Base-by-base conservation (phyloP, 1,140 invertebrate genomes). In the Acyrthosiphon pisum region DNA sequence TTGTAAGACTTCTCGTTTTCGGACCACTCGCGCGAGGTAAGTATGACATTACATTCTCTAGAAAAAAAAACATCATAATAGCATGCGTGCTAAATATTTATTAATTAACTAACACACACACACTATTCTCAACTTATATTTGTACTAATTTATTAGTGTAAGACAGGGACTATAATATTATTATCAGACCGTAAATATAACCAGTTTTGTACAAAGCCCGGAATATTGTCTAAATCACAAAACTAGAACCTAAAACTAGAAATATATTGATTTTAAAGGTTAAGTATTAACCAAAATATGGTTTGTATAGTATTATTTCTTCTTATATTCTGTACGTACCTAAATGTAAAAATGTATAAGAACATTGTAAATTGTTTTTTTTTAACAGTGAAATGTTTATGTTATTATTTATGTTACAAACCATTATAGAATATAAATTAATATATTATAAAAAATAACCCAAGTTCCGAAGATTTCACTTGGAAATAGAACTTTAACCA, bases 21-120 rank as follows among this genome's bases (percentile, higher is more conserved):
- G 22, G 96, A 95, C 98, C 98, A 99, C 44, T 96, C 96, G 89
- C 97, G 96, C 87, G 97, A 96, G 94, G 97, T 96, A 83, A 99
- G 95, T 94, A 99, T 99, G 94, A 97, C 97, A 93, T 97, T 96
- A 94, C 98, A 99, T 94, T 98, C 98, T 95, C 98, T 99, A 95
- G 96, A 95, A 93, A 93, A 93, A 93, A 81, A 44, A 26, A 26
- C 35, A 84, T 41, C 26, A 48, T 18, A 48, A 18, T 46, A 86
- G 3, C 2, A 44, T 26, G 23, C 41, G 23, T 26, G 41, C 44
- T 46, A 86, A 48, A 46, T 46, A 46, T 46, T 46, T 76, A 76
- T 76, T n/a, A n/a, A 76, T 76, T 76, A 50, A 50, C 48, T 50
- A 50, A n/a, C n/a, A 76, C 6, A n/a, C 60, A 35, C 30, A n/a